Base-by-base conservation (phyloP, 2,888 invertebrate species). In the Meandrusa payeni region DNA sequence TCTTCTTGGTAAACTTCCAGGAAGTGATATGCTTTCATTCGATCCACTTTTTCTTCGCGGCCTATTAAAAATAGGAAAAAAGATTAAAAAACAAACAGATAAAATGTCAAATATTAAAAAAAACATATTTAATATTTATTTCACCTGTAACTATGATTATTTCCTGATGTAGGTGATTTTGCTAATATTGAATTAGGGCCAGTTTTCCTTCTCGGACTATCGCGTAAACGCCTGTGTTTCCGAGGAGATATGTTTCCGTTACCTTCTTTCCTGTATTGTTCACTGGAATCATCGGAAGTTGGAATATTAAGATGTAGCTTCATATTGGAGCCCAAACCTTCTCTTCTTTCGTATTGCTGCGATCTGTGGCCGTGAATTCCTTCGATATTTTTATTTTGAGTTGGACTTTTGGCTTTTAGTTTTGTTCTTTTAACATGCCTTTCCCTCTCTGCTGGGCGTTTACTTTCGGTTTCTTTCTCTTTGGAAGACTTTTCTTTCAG, bases 131-230 rank as follows among this genome's bases (percentile, higher is more conserved):
- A 6, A 24, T 23, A 11, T 29, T 10, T 37, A 20, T 40, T 11
- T 49, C 68, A 87, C 88, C 86, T 81, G 54, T 87, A 87, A 37
- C 76, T 73, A 26, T 85, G 70, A 52, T 82, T 79, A 47, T 82
- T 89, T 47, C 64, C 79, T 9, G 65, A 52, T 31, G 76, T 87
- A 5, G 91, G 91, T 27, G 91, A 91, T 64, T 91, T 89, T 0
- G 90, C 88, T 40, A 76, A 71, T 40, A 76, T 72, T 29, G 88
- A 82, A 54, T 85, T 87, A 48, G 89, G 75, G n/a, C 76, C 77
- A 15, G 91, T 90, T 75, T 93, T 93, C 63, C 93, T 87, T 59
- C 92, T 74, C 1, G 92, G 91, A 61, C 91, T 92, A 47, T 93
- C 93, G 45, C 92, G 83, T 41, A 89, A 78, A 46, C 93, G 89